Base-by-base conservation (phyloP, 2,797 vertebrate species). In the Chelonia mydas region DNA sequence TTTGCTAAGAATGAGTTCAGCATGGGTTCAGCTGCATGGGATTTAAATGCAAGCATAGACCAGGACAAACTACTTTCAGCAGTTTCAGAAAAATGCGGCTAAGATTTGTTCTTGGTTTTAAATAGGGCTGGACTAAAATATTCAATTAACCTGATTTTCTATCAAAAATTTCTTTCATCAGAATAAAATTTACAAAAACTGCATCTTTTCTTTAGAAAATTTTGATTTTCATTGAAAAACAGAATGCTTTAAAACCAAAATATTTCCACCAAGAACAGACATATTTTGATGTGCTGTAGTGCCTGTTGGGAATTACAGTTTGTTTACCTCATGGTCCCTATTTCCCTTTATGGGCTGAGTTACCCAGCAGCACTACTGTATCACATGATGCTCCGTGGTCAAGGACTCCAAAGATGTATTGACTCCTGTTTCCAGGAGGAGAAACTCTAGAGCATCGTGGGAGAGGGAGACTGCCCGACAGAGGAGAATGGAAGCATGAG, bases 11-110 rank as follows among this genome's bases (percentile, higher is more conserved):
- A 53, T 0, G 0, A 31, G 27, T 53, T 59, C 92, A 77, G 83
- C 78, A 41, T 16, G 0, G 0, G 25, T 55, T 74, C 84, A 81
- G 55, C 3, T 1, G 21, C 50, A 0, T 13, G 41, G 23, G 37
- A 41, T 72, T 72, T 72, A 41, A 72, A 68, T 37, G 17, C 61
- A 68, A 68, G 33, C 33, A 68, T 8, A n/a, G 16, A 37, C 17
- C 33, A 68, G 33, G 33, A 68, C 61, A 68, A 37, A 68, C 33
- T 37, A 4, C 15, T n/a, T n/a, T 68, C 61, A n/a, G 33, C 33
- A 10, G 33, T 68, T 68, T 68, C 33, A 68, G 33, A 68, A n/a
- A 68, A 68, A 68, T 9, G 33, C 4, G 7, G 8, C 33, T 68
- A 10, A 68, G 7, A 68, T 12, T 41, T 72, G n/a, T 23, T 41